phyloP scores from a whole-genome alignment of 2,113 vertebrate species.

The Proterorhinus semilunaris region DNA sequence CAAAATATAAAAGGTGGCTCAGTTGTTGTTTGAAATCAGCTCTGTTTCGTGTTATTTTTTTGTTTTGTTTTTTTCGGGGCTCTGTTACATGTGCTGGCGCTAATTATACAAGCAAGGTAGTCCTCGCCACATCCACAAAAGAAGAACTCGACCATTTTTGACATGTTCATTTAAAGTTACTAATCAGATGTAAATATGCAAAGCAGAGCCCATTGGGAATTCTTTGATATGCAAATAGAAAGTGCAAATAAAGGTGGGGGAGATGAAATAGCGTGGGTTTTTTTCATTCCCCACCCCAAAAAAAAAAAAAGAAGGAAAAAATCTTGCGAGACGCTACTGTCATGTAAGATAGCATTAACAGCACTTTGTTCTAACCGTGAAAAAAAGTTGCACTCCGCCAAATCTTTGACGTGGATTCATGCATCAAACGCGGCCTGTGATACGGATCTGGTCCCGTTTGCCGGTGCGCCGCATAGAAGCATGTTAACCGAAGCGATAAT shows the following conservation, averaged over 20 bases:
- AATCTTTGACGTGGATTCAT: constrained; percentile 33
- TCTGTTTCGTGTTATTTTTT: constrained; percentile 65
- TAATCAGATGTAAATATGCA: constrained; percentile 83
- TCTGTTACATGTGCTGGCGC: constrained; percentile 69
- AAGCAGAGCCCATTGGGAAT: constrained; percentile 72
- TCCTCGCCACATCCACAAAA: constrained; percentile 62
- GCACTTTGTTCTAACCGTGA: constrained; percentile 13
- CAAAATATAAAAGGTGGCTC: constrained; percentile 70
- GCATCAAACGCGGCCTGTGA: constrained; percentile 48
- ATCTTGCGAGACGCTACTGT: constrained; percentile 49
- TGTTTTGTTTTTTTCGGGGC: constrained; percentile 9
- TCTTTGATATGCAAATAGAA: constrained; percentile 80
- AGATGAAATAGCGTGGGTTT: constrained; percentile 54
- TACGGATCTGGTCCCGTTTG: constrained; percentile 56
- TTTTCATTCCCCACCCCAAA: background rate
- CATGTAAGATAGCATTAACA: constrained; percentile 43
- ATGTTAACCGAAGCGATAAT: constrained; percentile 57
- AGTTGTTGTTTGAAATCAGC: constrained; percentile 68
- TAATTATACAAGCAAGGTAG: constrained; percentile 76
- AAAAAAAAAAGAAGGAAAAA: constrained; percentile 26
- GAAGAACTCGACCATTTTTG: constrained; percentile 74
- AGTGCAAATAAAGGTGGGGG: constrained; percentile 77
- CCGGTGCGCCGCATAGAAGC: constrained; percentile 35
- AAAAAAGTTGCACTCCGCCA: constrained; percentile 13
- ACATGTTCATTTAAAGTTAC: constrained; percentile 80